Evolutionary conservation across 92 coral and sea anemone genomes (phyloP), one percentile per base, ranked within the genome.

Genomic region (Nematostella vectensis): DNA sequence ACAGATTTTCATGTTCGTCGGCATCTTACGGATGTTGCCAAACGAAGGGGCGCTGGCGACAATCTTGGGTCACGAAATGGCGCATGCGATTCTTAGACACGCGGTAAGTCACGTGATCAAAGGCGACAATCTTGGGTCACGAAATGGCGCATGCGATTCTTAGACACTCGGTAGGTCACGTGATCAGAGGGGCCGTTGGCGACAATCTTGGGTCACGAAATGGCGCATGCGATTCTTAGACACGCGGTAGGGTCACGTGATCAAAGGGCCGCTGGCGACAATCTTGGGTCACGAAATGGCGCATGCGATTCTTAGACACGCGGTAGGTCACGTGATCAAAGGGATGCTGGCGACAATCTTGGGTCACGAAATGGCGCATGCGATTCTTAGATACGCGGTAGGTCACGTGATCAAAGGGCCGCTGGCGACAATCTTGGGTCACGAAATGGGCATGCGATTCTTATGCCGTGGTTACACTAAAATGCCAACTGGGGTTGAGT

Each of bases 351-450:
- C 97, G 2, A 77, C 88, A 11, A 76, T 89, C 25, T 76, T 89
- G 18, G 97, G 97, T 1, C 97, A 89, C 48, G 97, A 89, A 52
- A 89, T 89, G 76, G 87, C 97, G 9, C 97, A 89, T 67, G 97
- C 89, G 3, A 65, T 89, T 27, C 42, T 89, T 29, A 80, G 77
- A 63, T 95, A 89, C 51, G 78, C 75, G 44, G 97, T 89, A 74
- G 65, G 88, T n/a, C n/a, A n/a, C n/a, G n/a, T n/a, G n/a, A n/a
- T n/a, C n/a, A 9, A 9, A 9, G 66, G 88, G 48, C 80, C 88
- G 3, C 57, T 89, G 29, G 95, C 97, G 2, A 77, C 88, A 11
- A 76, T 89, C 25, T 76, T 89, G 18, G 97, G 97, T 1, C 97
- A 89, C 48, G 97, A 89, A 52, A 89, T 89, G 76, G 87, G 9